Evolutionary conservation across 2,888 invertebrate species (phyloP).

Genomic region (Mimachlamys varia): DNA sequence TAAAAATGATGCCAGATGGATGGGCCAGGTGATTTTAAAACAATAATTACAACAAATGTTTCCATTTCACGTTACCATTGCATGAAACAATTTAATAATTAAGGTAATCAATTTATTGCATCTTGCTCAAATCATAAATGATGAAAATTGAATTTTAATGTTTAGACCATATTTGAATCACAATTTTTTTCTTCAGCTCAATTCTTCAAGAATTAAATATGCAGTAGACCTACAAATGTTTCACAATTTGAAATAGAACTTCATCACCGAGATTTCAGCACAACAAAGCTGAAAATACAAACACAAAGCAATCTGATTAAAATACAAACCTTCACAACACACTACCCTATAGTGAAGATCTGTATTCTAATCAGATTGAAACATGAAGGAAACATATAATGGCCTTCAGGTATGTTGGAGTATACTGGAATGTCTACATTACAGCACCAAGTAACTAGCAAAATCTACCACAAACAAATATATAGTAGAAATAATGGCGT

Average conservation of each 20-base stretch:
- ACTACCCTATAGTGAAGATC: too few relatives aligned
- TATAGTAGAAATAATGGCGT: background rate
- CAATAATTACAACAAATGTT: too few relatives aligned
- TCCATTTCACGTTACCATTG: too few relatives aligned
- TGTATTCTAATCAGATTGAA: too few relatives aligned
- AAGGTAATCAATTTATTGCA: too few relatives aligned
- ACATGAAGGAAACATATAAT: background rate
- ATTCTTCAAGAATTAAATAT: background rate
- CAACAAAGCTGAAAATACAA: background rate
- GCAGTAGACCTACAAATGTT: background rate
- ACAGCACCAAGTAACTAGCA: background rate
- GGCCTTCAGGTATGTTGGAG: background rate
- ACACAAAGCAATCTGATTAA: too few relatives aligned
- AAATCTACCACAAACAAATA: constrained; percentile 20
- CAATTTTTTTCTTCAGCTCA: background rate
- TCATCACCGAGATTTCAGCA: background rate
- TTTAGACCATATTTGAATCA: background rate
- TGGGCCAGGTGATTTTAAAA: too few relatives aligned
- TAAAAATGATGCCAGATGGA: too few relatives aligned
- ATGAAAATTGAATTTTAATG: background rate
- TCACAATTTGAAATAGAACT: background rate
- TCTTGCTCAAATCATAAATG: too few relatives aligned
- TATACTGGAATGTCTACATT: constrained; percentile 10
- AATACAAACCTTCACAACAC: too few relatives aligned
- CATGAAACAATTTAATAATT: too few relatives aligned